Base-by-base conservation (phyloP, 1,140 invertebrate species). In the Drosophila ogumai region DNA sequence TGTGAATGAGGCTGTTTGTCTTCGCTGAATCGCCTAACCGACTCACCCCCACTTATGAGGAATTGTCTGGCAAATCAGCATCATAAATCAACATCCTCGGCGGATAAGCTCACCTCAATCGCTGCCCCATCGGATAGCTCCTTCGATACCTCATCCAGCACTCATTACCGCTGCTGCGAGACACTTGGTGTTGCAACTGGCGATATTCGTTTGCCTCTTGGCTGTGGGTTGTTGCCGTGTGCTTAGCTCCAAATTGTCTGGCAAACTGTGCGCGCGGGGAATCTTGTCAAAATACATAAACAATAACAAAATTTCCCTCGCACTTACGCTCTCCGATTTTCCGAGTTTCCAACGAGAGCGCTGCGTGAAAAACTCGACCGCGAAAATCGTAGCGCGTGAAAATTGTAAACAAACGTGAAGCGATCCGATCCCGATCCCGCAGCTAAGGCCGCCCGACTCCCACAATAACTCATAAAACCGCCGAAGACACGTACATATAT, bases 211-310 rank as follows among this genome's bases (percentile, higher is more conserved):
- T 10, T 38, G 52, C 52, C 25, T 34, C 32, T 13, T 17, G 52
- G 10, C 19, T 25, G 13, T 7, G 43, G 43, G 47, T 9, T 22
- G 40, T 41, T 46, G 38, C 61, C 46, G 32, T 38, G 64, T 38
- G 67, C 67, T 46, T 40, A 81, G 81, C 78, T 75, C 86, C 85
- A 73, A 90, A 69, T 81, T 90, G 85, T 90, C 85, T 90, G 86
- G 85, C 78, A 85, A 81, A 64, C 63, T 66, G 63, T 69, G 69
- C 72, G 67, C 76, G 54, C 75, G 60, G 77, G 43, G 73, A 59
- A 86, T 72, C 80, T 81, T 91, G 90, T 92, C 91, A 92, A 91
- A 92, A 92, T 91, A 92, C 73, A 86, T 91, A 92, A 92, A 92
- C 91, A 92, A 91, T 77, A 88, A 84, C 80, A 90, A 85, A 71